These are phyloP conservation scores for Zoanthus sociatus DNA, from an alignment of 92 coral and sea anemone species.

Conservation along the genomic window DNA sequence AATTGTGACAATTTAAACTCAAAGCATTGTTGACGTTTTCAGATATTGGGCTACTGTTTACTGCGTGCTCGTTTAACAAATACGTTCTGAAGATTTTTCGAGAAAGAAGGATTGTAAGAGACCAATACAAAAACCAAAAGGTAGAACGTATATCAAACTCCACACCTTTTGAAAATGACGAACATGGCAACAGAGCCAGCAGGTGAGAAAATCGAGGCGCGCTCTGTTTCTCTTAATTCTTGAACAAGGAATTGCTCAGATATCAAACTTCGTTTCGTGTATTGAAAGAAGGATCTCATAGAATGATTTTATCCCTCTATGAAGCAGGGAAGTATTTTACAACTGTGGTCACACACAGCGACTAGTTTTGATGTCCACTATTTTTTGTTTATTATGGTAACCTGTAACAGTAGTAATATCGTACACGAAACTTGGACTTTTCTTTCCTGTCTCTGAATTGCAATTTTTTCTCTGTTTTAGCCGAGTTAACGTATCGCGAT, in stretches of 20 bases:
- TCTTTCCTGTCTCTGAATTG: neutral
- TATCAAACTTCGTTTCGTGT: neutral
- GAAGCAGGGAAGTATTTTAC: neutral
- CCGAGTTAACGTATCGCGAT: conserved; percentile 66
- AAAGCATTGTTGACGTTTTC: neutral
- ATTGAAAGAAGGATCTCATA: neutral
- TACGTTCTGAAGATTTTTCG: neutral
- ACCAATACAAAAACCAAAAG: neutral
- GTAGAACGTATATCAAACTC: neutral
- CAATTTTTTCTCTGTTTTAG: neutral
- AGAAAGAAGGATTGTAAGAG: neutral
- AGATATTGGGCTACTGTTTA: neutral
- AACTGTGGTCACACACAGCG: neutral
- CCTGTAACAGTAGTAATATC: neutral
- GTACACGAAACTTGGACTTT: neutral
- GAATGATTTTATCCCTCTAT: neutral
- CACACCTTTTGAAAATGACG: neutral
- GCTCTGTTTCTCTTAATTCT: neutral
- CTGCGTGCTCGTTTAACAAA: neutral
- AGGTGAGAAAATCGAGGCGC: conserved; percentile 10
- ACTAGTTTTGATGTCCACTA: neutral
- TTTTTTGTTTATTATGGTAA: neutral
- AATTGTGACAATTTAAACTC: neutral
- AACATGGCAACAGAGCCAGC: conserved; percentile 26
- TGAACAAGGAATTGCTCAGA: neutral